Base-by-base conservation (phyloP, 1,140 invertebrate species). In the Riptortus pedestris region DNA sequence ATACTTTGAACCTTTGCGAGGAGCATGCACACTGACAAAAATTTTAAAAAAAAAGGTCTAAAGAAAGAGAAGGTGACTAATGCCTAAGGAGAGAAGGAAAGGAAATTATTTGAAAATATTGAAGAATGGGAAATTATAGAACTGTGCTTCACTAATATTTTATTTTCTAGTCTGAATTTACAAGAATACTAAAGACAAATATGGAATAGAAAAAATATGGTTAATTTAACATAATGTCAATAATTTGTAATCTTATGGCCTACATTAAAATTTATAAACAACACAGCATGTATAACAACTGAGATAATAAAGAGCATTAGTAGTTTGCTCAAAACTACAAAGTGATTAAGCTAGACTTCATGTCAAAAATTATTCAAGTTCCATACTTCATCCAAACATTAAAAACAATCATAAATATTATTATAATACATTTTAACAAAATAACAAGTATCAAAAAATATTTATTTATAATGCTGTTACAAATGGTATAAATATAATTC, bases 401-500 rank as follows among this genome's bases (percentile, higher is more conserved):
- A 60, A 60, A 60, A 60, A 60, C 20, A 60, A 59, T 31, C 28
- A 33, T 60, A 60, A 60, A 60, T 45, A 60, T 60, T 20, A 38
- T 28, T 60, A 60, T 38, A 28, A 60, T 45, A 60, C 57, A 38
- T 29, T 59, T 59, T 59, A 60, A 59, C 31, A 45, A 60, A 60
- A 60, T 60, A 60, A 60, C 59, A 60, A 60, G 59, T 60, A 43
- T 60, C 31, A 45, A 60, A 60, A 60, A 43, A 60, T 38, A 60
- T 60, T 60, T 60, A 43, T 60, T 60, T 60, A 55, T 24, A 55
- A 55, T 45, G 59, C 22, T 60, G 38, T 45, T 43, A 59, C 31
- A 43, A 60, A 43, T 60, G 59, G 59, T 60, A 60, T 60, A 60
- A 60, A 60, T 60, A 60, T 60, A 60, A 60, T 43, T 60, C 38